Evolutionary conservation across 2,888 invertebrate species (phyloP), one percentile per base, ranked within the genome.

Genomic region (Limnephilus auricula): DNA sequence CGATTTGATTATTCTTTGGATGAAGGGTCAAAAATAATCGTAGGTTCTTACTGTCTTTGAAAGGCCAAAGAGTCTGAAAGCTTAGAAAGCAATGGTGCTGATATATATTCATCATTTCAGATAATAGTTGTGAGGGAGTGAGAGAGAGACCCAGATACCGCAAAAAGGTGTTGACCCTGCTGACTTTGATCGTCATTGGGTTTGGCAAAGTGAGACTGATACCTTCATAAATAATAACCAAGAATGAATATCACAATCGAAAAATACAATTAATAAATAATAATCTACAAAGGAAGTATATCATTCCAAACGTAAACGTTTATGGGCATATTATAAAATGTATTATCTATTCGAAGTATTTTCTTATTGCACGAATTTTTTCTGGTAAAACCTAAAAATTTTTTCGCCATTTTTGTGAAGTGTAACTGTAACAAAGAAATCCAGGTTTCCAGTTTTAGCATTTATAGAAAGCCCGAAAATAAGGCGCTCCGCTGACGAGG

Each of bases 111-210:
- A 25, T 25, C 45, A 45, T 45, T 45, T 45, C 45, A 45, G 45
- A 45, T 45, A 45, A n/a, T n/a, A n/a, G n/a, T 15, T 45, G 45
- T 13, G 45, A 13, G 45, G 45, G 45, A 45, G 30, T 79, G 31
- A 30, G 79, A 12, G 79, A 12, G 79, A 79, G 31, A 79, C n/a
- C 31, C 12, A 13, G 30, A 79, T 31, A 30, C 31, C 31, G 12
- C 31, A 30, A 79, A 30, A 79, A 31, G 30, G 30, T 30, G 31
- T 18, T 79, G 79, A 79, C 79, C 79, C 32, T 80, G 30, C 31
- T 80, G 80, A 80, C 80, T 32, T 80, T 80, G 80, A 80, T 80
- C 80, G 80, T 80, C 80, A 80, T 80, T 80, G 80, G 18, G 80
- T 32, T 32, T 32, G 80, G 80, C 31, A 32, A 80, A 32, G 31